phyloP scores from a whole-genome alignment of 2,113 vertebrate genomes.

The Ellobius talpinus region DNA sequence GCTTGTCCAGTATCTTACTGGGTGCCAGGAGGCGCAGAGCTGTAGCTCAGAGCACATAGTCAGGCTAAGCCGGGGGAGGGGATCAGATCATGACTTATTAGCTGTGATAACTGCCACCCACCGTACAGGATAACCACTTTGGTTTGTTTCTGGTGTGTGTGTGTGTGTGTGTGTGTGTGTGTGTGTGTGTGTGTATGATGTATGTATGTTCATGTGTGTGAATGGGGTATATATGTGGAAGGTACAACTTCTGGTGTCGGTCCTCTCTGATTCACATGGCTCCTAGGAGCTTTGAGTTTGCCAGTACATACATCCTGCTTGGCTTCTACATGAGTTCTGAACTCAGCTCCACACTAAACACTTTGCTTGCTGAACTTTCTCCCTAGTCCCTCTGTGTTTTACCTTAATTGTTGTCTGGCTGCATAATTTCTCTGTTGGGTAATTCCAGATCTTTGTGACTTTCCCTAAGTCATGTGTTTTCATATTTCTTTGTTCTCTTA shows the following conservation, averaged over 20 bases:
- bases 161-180: not conserved
- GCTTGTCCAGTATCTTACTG: not conserved
- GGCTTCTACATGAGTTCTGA: not conserved
- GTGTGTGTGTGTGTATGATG: not conserved
- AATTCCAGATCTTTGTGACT: not conserved
- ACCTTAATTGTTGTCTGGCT: not conserved
- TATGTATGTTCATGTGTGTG: not conserved
- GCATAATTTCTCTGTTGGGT: not conserved
- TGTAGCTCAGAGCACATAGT: not conserved
- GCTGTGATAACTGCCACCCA: not conserved
- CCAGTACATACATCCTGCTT: not conserved
- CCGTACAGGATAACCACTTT: no score
- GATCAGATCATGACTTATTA: not conserved
- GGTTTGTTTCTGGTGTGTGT: not conserved
- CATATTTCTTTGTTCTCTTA: not conserved
- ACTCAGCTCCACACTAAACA: not conserved
- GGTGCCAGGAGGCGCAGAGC: no score
- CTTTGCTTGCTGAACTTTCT: not conserved
- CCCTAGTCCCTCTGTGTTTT: not conserved
- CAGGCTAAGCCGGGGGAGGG: not conserved
- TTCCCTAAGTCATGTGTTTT: not conserved
- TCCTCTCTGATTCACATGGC: accelerated
- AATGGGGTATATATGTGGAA: not conserved
- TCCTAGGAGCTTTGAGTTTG: not conserved
- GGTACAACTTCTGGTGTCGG: no score